These are phyloP conservation scores for Stichopus chloronotus DNA, from an alignment of 35 echinoderm and acorn worm genomes.

Conservation along the genomic window DNA sequence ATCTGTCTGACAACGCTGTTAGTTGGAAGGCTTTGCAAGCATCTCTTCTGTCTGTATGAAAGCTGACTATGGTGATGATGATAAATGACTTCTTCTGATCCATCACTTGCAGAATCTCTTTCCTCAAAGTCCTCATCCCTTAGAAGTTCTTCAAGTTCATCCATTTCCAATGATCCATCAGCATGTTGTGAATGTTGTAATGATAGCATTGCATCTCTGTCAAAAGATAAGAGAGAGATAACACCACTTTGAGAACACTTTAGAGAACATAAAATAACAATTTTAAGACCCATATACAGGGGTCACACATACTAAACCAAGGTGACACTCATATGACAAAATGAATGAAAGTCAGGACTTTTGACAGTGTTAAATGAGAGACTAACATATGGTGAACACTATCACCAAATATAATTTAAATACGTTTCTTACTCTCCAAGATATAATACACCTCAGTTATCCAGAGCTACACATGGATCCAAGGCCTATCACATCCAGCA, in stretches of 20 bases:
- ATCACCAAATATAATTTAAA: too few relatives aligned
- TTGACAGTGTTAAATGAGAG: too few relatives aligned
- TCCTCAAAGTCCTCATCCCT: conserved; percentile 21
- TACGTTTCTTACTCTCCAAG: too few relatives aligned
- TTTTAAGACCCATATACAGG: neutral
- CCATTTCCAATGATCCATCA: conserved; percentile 32
- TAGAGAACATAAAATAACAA: neutral
- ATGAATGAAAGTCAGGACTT: too few relatives aligned
- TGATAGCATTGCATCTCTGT: conserved; percentile 1
- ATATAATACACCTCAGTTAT: too few relatives aligned
- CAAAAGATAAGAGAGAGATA: neutral
- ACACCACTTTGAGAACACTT: neutral
- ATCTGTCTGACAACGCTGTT: conserved; percentile 22
- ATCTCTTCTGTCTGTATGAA: neutral
- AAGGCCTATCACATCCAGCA: too few relatives aligned
- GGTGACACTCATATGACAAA: too few relatives aligned
- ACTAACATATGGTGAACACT: too few relatives aligned
- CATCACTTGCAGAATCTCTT: conserved; percentile 18
- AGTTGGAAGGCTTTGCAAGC: conserved; percentile 10
- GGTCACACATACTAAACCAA: too few relatives aligned
- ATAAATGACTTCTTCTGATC: conserved; percentile 39
- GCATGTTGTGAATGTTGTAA: conserved; percentile 13
- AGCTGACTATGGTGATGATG: neutral
- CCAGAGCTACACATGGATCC: too few relatives aligned
- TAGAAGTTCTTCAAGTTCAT: conserved; percentile 39